Evolutionary conservation across 2,888 invertebrate genomes (phyloP).

Genomic region (Pyrgus malvae): DNA sequence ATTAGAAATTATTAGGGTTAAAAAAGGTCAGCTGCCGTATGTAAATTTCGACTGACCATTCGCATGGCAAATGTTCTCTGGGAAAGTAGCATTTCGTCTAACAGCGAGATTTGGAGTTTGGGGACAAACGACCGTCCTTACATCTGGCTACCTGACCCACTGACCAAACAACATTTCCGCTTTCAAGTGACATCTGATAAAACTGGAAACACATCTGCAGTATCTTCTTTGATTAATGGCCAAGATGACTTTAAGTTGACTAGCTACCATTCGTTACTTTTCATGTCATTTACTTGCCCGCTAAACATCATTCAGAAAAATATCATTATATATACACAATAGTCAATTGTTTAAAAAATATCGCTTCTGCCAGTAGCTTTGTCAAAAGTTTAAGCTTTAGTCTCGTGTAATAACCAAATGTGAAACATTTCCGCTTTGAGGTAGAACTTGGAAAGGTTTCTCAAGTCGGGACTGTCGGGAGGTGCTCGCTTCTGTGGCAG

Average conservation of each 20-base stretch:
- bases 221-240: slow-evolving; percentile 56
- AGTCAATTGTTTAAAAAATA: not conserved
- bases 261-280: not conserved
- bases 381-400: slow-evolving; percentile 31
- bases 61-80: slow-evolving; percentile 54
- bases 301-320: too few species aligned
- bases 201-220: slow-evolving; percentile 64
- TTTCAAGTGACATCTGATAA: slow-evolving; percentile 56
- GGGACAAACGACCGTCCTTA: slow-evolving; percentile 40
- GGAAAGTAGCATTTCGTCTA: slow-evolving; percentile 54
- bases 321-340: too few species aligned
- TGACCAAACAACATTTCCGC: slow-evolving; percentile 58
- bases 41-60: slow-evolving; percentile 57
- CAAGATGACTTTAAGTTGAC: slow-evolving; percentile 33
- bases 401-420: slow-evolving; percentile 65
- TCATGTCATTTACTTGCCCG: not conserved
- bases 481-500: slow-evolving; percentile 43
- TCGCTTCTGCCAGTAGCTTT: not conserved
- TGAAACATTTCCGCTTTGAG: slow-evolving; percentile 76
- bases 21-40: slow-evolving; percentile 70
- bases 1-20: slow-evolving; percentile 75
- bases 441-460: slow-evolving; percentile 71
- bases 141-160: slow-evolving; percentile 69
- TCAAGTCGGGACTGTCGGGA: slow-evolving; percentile 63
- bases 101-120: slow-evolving; percentile 46